phyloP scores from a whole-genome alignment of 1,140 invertebrate genomes.

The Trachymyrmex septentrionalis region DNA sequence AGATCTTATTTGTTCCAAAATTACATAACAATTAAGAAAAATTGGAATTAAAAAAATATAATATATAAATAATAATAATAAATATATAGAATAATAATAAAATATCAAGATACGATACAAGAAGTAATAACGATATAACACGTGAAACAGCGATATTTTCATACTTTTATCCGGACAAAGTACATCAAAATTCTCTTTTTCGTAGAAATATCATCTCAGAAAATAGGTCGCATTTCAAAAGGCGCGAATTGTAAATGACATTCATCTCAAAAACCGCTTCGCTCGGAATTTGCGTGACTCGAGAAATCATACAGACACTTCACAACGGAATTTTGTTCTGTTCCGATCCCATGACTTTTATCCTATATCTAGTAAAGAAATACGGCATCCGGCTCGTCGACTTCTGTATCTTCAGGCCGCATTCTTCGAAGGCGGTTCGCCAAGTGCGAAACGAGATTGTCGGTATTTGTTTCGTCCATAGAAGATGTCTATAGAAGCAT shows the following conservation, averaged over 20 bases:
- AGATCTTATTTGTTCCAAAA: not conserved
- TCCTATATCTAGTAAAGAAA: not conserved
- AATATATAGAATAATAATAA: not conserved
- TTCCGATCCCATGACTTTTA: slow-evolving; percentile 34
- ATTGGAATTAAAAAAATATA: not conserved
- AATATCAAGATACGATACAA: not conserved
- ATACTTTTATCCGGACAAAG: not conserved
- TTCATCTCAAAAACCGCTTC: slow-evolving; percentile 33
- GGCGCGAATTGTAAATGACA: slow-evolving; percentile 42
- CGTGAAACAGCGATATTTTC: not conserved
- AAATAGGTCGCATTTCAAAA: slow-evolving; percentile 42
- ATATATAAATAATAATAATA: not conserved
- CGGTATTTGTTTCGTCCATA: slow-evolving; percentile 62
- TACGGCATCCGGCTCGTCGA: slow-evolving; percentile 25
- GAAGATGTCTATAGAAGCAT: slow-evolving; percentile 19
- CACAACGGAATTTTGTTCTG: slow-evolving; percentile 13
- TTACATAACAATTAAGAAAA: not conserved
- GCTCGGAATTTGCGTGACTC: slow-evolving; percentile 12
- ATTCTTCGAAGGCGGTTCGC: slow-evolving; percentile 49
- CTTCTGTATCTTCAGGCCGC: not conserved
- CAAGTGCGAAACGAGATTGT: slow-evolving; percentile 55
- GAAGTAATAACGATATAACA: not conserved
- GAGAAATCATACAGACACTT: slow-evolving; percentile 24
- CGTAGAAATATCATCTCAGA: not conserved
- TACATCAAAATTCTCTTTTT: not conserved